These are phyloP conservation scores for Zoanthus solanderi DNA, from an alignment of 92 coral and sea anemone genomes.

Conservation along the genomic window DNA sequence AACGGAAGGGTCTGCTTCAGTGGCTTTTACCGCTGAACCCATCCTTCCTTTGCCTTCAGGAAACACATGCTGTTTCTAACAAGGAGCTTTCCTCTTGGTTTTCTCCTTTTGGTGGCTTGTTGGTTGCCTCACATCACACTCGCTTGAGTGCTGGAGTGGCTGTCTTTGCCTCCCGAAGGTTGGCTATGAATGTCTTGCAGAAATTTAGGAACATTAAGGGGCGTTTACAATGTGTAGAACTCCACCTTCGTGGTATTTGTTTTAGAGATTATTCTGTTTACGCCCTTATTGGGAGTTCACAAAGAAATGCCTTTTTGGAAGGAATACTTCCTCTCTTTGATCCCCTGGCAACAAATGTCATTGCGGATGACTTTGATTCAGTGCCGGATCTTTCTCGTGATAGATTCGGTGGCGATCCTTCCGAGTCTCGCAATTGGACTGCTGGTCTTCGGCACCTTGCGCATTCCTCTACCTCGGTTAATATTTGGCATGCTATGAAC, in stretches of 20 bases:
- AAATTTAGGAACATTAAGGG: conserved; percentile 6
- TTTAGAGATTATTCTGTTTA: conserved; percentile 52
- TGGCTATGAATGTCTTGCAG: background rate
- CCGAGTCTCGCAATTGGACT: background rate
- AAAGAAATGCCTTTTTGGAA: conserved; percentile 23
- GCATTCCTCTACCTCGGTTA: background rate
- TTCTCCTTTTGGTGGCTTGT: background rate
- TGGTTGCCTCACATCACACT: conserved; percentile 16
- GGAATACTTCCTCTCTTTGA: background rate
- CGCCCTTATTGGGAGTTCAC: conserved; percentile 40
- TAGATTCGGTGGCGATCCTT: background rate
- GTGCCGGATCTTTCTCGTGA: conserved; percentile 56
- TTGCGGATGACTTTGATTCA: conserved; percentile 22
- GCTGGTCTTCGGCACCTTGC: background rate
- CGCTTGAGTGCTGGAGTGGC: conserved; percentile 46
- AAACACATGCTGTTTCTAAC: conserved; percentile 27
- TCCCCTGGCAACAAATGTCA: background rate
- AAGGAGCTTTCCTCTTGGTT: conserved; percentile 43
- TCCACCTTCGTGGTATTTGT: background rate
- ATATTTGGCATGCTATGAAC: background rate
- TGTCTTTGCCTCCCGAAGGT: conserved; percentile 12
- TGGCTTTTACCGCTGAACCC: background rate
- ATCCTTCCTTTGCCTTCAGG: conserved; percentile 50
- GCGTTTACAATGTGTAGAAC: background rate
- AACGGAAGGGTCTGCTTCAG: too few species aligned